These are phyloP conservation scores for Sepiola atlantica DNA, from an alignment of 2,888 invertebrate genomes.

Conservation along the genomic window DNA sequence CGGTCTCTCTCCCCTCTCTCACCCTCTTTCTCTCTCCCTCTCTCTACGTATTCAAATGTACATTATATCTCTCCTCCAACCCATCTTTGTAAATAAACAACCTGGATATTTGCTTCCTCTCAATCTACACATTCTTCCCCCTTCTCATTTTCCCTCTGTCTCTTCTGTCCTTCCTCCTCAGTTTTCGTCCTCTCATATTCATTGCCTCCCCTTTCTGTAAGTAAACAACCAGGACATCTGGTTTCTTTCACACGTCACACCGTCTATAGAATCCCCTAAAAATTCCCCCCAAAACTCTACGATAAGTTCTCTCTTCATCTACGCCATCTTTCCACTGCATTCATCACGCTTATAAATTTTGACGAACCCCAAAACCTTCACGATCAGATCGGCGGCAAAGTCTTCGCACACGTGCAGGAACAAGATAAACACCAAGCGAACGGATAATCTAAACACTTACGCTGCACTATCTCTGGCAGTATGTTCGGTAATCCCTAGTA, in stretches of 20 bases:
- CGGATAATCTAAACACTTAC: neutral
- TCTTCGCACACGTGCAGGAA: neutral
- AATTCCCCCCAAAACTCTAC: neutral
- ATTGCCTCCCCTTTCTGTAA: neutral
- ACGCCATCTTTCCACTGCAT: neutral
- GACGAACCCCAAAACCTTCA: neutral
- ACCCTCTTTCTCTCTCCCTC: neutral
- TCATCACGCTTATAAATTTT: neutral
- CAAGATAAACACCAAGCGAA: neutral
- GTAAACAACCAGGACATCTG: neutral
- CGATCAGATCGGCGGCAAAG: neutral
- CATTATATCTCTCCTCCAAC: neutral
- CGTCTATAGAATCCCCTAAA: neutral
- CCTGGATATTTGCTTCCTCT: neutral
- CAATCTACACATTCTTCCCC: neutral
- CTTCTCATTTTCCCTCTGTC: neutral
- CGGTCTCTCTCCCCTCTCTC: neutral
- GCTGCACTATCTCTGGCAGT: too few relatives aligned
- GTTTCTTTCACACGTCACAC: neutral
- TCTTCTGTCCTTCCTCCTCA: neutral
- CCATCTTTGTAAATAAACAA: neutral
- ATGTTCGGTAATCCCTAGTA: too few relatives aligned
- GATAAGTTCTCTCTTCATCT: neutral
- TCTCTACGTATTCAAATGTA: neutral
- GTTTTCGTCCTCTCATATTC: neutral